Conservation (phyloP, 2,888 invertebrate species). For the Eupelmus urozonus region DNA sequence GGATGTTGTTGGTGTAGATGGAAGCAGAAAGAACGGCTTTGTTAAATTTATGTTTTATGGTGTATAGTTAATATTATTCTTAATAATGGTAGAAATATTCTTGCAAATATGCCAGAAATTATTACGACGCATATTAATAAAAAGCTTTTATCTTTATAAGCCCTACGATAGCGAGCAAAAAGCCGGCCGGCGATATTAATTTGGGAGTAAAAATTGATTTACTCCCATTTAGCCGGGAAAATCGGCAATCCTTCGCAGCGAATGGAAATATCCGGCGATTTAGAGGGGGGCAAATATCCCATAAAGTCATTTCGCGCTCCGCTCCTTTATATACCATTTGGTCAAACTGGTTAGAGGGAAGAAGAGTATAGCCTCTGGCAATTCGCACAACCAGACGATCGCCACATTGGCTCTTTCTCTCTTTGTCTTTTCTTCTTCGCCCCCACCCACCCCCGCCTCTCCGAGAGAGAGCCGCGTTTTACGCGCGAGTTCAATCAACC, state of each 20-base stretch:
- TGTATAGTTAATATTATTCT: too few relatives aligned
- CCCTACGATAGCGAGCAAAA: too few relatives aligned
- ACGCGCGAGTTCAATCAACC: conserved; percentile 15
- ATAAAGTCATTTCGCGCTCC: conserved; percentile 37
- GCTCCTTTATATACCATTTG: conserved; percentile 50
- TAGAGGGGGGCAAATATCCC: conserved; percentile 30
- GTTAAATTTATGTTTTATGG: too few relatives aligned
- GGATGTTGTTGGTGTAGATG: too few relatives aligned
- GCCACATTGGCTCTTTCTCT: conserved; percentile 18
- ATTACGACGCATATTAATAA: too few relatives aligned
- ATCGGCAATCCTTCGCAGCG: conserved; percentile 15
- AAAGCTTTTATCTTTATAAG: too few relatives aligned
- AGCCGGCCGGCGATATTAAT: background rate
- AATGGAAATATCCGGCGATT: conserved; percentile 51
- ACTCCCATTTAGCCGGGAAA: background rate
- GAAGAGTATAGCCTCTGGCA: conserved; percentile 35
- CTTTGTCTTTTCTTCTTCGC: background rate
- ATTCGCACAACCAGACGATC: background rate
- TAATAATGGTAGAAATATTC: too few relatives aligned
- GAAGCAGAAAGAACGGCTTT: too few relatives aligned
- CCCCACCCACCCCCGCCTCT: background rate
- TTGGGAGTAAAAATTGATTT: background rate
- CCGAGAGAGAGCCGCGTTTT: too few relatives aligned
- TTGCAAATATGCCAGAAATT: too few relatives aligned
- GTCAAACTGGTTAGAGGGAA: conserved; percentile 42